A percentile compares a stretch with the other conserved stretches of the same genome.
Conservation (phyloP, 2,113 vertebrate species). For the Onychostruthus taczanowskii region DNA sequence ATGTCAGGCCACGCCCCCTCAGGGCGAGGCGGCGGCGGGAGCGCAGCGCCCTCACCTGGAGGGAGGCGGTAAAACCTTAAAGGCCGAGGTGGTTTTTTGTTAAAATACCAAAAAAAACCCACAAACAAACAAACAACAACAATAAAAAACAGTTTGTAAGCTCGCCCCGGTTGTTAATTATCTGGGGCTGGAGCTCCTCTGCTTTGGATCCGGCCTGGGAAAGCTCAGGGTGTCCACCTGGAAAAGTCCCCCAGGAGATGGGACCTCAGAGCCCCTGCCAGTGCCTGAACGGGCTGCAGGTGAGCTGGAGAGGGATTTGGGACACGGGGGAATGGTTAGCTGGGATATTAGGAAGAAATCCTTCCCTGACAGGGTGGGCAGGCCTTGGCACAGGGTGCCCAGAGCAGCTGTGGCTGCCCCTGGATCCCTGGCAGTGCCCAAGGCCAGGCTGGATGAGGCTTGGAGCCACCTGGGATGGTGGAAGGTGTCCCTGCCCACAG, state of each 20-base stretch:
- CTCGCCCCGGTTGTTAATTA: accelerated
- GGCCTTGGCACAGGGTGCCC: neutral
- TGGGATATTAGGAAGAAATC: neutral
- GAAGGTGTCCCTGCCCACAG: neutral
- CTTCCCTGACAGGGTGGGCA: accelerated
- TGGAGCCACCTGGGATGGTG: neutral
- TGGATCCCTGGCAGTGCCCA: neutral
- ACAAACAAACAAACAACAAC: neutral
- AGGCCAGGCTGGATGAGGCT: accelerated
- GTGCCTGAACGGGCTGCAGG: neutral
- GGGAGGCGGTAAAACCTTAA: neutral
- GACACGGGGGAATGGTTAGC: neutral
- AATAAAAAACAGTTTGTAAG: neutral
- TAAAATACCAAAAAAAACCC: neutral
- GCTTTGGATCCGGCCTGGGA: neutral
- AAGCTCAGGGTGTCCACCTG: neutral
- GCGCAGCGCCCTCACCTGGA: neutral
- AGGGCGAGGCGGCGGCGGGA: too few relatives aligned
- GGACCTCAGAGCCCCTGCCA: neutral
- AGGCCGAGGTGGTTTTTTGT: accelerated
- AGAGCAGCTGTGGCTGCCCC: neutral
- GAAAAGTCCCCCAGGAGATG: accelerated
- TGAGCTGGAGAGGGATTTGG: neutral
- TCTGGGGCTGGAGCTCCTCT: neutral
- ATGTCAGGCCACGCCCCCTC: neutral